phyloP scores from a whole-genome alignment of 2,888 invertebrate genomes.

The Apamea epomidion region DNA sequence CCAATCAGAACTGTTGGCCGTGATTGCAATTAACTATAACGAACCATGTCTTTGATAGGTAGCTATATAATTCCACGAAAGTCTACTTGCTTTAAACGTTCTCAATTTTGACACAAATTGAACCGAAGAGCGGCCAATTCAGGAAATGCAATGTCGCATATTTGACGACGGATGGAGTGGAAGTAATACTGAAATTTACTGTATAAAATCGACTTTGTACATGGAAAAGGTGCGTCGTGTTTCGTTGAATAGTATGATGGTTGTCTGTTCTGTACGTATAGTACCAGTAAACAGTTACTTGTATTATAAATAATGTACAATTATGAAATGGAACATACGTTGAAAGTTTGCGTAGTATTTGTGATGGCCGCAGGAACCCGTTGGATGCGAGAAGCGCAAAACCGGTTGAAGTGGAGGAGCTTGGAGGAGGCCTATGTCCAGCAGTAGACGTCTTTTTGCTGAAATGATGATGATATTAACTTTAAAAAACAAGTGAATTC shows the following conservation, averaged over 20 bases:
- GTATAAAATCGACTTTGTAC: slow-evolving; percentile 7
- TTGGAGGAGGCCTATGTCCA: too few relatives aligned
- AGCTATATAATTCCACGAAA: neutral
- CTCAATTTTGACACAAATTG: slow-evolving; percentile 23
- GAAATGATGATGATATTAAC: too few relatives aligned
- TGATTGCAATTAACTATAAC: slow-evolving; percentile 30
- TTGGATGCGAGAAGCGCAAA: too few relatives aligned
- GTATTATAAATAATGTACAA: neutral
- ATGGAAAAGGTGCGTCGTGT: neutral
- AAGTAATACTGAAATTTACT: slow-evolving; percentile 24
- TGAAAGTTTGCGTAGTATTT: neutral
- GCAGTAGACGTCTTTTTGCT: too few relatives aligned
- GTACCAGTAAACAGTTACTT: neutral
- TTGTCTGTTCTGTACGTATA: neutral
- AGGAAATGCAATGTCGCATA: slow-evolving; percentile 36
- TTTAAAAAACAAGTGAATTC: neutral
- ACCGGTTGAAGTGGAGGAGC: too few relatives aligned
- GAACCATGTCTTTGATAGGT: slow-evolving; percentile 13
- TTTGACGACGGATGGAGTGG: slow-evolving; percentile 12
- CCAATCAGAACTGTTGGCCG: slow-evolving; percentile 20
- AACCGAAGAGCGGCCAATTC: slow-evolving; percentile 17
- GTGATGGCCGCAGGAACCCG: too few relatives aligned
- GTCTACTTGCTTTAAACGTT: slow-evolving; percentile 7
- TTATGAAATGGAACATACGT: neutral
- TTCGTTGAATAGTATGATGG: neutral